These are phyloP conservation scores for Helleia helle DNA, from an alignment of 2,888 invertebrate genomes.

Conservation along the genomic window DNA sequence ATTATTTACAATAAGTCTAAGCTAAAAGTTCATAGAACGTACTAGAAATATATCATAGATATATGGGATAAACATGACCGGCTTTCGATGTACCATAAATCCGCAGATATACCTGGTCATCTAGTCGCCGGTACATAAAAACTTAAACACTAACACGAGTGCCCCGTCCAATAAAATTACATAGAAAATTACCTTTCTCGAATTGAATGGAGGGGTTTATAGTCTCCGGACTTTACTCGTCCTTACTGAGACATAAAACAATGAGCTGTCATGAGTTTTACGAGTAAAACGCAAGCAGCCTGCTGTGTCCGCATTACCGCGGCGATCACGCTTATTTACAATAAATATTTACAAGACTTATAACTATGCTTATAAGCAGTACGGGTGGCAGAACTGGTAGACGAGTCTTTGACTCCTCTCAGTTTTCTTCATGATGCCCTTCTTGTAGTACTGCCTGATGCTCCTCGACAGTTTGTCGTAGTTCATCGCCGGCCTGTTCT, in stretches of 20 bases:
- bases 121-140: slow-evolving; percentile 64
- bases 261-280: slow-evolving; percentile 51
- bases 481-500: slow-evolving; percentile 99
- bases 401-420: slow-evolving; percentile 98
- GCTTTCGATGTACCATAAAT: slow-evolving; percentile 55
- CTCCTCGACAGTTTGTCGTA: slow-evolving; percentile 99
- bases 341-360: slow-evolving; percentile 50
- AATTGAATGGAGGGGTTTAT: slow-evolving; percentile 61
- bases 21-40: slow-evolving; percentile 93
- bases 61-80: slow-evolving; percentile 94
- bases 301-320: slow-evolving; percentile 65
- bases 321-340: slow-evolving; percentile 44
- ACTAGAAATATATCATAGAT: slow-evolving; percentile 98
- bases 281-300: slow-evolving; percentile 52
- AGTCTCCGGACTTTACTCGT: slow-evolving; percentile 30
- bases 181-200: slow-evolving; percentile 74
- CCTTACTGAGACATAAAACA: slow-evolving; percentile 32
- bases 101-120: slow-evolving; percentile 27
- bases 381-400: slow-evolving; percentile 98
- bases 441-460: slow-evolving; percentile 99
- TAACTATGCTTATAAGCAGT: slow-evolving; percentile 79
- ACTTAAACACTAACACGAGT: slow-evolving; percentile 48
- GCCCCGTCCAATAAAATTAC: slow-evolving; percentile 61
- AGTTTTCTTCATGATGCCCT: slow-evolving; percentile 99
- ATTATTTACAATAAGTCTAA: slow-evolving; percentile 53